Evolutionary conservation across 2,797 vertebrate genomes (phyloP).

Genomic region (Decapterus maruadsi): DNA sequence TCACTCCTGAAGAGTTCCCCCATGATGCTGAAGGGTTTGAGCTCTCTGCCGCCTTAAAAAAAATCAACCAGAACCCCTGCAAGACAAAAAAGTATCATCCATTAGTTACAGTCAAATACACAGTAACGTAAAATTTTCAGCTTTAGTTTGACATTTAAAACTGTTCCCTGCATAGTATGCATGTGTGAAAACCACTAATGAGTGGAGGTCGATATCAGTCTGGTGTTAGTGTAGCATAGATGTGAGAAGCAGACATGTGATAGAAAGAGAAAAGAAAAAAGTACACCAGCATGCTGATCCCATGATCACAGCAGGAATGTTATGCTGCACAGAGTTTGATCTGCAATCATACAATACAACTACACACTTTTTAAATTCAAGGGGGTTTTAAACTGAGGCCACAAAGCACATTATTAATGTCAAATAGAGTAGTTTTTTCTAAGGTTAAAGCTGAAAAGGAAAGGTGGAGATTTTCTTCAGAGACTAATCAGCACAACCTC

Average conservation of each 20-base stretch:
- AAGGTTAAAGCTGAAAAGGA: not conserved
- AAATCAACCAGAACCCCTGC: conserved; percentile 30
- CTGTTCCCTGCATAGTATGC: not conserved
- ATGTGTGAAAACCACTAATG: conserved; percentile 30
- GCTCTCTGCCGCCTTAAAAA: conserved; percentile 32
- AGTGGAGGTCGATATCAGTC: conserved; percentile 15
- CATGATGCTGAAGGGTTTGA: conserved; percentile 81
- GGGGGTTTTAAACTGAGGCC: not conserved
- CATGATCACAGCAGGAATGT: conserved; percentile 63
- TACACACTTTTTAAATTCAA: fast-evolving
- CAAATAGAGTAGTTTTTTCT: not conserved
- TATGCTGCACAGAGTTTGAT: not conserved
- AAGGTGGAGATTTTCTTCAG: conserved; percentile 1
- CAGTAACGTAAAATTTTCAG: not conserved
- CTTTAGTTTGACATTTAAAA: not conserved
- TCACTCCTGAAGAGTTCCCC: conserved; percentile 96
- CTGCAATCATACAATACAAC: not conserved
- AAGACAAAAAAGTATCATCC: not conserved
- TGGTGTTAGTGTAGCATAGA: conserved; percentile 57
- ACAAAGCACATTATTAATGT: not conserved
- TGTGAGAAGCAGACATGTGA: conserved; percentile 54
- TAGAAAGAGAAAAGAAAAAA: not conserved
- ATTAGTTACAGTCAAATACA: conserved; percentile 7
- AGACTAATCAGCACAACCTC: conserved; percentile 20
- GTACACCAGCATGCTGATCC: conserved; percentile 40